Percentiles rank a stretch among this genome's conserved stretches.
These are phyloP conservation scores for Rhizoglyphus robini DNA, from an alignment of 1,140 invertebrate species.

Conservation along the genomic window DNA sequence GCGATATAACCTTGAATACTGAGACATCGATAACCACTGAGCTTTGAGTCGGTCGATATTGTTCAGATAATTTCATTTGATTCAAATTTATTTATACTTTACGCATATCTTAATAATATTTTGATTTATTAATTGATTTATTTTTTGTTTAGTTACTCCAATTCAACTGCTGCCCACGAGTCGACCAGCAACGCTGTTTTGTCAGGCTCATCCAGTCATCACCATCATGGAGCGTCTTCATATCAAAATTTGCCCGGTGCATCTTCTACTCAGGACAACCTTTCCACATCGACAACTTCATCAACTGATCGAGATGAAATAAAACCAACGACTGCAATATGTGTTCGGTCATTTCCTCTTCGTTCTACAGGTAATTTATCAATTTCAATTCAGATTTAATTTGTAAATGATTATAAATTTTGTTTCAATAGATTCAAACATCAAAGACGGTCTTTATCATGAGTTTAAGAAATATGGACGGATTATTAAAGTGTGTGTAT, in stretches of 20 bases:
- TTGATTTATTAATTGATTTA: too few species aligned
- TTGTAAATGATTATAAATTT: background rate
- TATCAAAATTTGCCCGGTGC: constrained; percentile 13
- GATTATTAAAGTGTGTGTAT: constrained; percentile 82
- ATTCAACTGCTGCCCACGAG: background rate
- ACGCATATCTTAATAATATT: too few species aligned
- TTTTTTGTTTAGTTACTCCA: background rate
- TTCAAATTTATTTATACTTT: too few species aligned
- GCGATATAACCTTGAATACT: too few species aligned
- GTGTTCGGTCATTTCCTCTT: constrained; percentile 2
- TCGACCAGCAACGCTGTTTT: background rate
- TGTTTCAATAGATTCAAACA: constrained; percentile 58
- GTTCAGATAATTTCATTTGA: too few species aligned
- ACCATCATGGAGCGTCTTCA: background rate
- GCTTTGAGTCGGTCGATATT: too few species aligned
- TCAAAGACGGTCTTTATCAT: constrained; percentile 93
- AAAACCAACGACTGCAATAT: background rate
- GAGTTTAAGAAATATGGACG: constrained; percentile 98
- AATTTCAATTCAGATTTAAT: background rate
- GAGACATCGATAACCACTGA: too few species aligned
- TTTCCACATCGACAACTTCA: background rate
- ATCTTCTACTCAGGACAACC: constrained; percentile 9
- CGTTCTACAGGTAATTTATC: constrained; percentile 1
- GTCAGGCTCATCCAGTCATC: constrained; percentile 1
- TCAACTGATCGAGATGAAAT: constrained; percentile 13